These are phyloP conservation scores for Digitonthophagus gazella DNA, from an alignment of 2,888 invertebrate species.

Conservation along the genomic window DNA sequence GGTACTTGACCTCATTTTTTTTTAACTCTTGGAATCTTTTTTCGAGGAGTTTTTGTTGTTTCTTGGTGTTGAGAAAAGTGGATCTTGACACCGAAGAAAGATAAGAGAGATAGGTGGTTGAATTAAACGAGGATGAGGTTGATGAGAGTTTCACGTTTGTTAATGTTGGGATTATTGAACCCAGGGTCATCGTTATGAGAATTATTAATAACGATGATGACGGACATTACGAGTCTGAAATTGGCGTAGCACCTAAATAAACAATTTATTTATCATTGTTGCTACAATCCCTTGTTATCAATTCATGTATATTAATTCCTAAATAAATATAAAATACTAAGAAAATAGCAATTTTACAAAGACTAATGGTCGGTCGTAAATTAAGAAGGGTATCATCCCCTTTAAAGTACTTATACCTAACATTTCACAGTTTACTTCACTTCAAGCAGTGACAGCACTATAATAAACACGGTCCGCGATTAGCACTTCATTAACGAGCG, in stretches of 20 bases:
- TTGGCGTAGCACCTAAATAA: no score
- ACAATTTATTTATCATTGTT: no score
- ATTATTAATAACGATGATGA: no score
- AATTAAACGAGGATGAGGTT: neutral
- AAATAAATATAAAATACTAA: no score
- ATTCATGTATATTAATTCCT: no score
- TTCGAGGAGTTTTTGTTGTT: neutral
- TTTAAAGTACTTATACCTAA: neutral
- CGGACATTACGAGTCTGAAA: no score
- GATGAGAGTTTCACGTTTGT: neutral
- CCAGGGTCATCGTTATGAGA: no score
- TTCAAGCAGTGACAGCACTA: neutral
- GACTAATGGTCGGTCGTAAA: no score
- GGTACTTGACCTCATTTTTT: constrained; percentile 42
- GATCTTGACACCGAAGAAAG: neutral
- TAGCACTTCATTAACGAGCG: neutral
- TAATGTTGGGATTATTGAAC: neutral
- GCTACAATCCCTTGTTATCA: no score
- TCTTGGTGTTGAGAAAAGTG: neutral
- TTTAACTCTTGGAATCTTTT: neutral
- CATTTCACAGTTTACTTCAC: neutral
- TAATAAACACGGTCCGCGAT: neutral
- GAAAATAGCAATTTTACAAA: no score
- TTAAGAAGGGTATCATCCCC: neutral
- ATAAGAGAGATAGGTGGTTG: neutral